Base-by-base conservation (phyloP, 2,888 invertebrate species). In the Argyresthia albistria region DNA sequence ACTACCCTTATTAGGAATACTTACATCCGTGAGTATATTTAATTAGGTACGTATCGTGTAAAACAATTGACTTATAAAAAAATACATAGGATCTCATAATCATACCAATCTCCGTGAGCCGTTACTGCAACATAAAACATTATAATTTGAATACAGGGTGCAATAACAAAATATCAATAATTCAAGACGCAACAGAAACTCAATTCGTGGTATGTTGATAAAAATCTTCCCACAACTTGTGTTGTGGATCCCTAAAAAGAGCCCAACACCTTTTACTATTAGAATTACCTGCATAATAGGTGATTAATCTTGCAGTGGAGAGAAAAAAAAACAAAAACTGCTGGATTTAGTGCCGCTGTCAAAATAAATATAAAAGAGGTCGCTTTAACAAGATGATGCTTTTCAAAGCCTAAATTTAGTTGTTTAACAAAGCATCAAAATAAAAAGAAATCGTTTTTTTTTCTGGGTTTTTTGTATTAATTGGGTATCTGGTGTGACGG, bases 211-310 rank as follows among this genome's bases (percentile, higher is more conserved):
- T 25, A 25, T 25, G 25, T 4, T 6, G 25, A 25, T 55, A 46
- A 53, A 50, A 54, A 55, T 46, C 14, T 16, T 42, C 50, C 42
- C 48, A 36, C 39, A 25, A 25, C 25, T 6, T 25, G 25, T 25
- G 36, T 6, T 25, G 25, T 25, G 36, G 54, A 42, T 62, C 67
- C 66, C 62, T 65, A 71, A 71, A 69, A 65, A 62, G 59, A 55
- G 50, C 53, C 70, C 68, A 57, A 76, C 80, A 79, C 78, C 77
- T 79, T 69, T 61, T 58, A 60, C 79, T 82, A 83, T 83, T 82
- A 80, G 79, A 81, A 80, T 83, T 76, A 79, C 73, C 67, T 61
- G 71, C 72, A 80, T 80, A 82, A 81, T 79, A 73, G 77, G 73
- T 70, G 76, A 86, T 83, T 84, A 83, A 84, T 84, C 83, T 80